These are phyloP conservation scores for pig (Sus scrofa) DNA, from an alignment of 2,113 vertebrate genomes.

Conservation along the genomic window T2T-Sscrofa CM000823.6:48948001-48948500, in stretches of 20 bases:
- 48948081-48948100: conserved; percentile 66
- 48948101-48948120: conserved; percentile 66
- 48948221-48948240: conserved; percentile 75
- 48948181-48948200: conserved; percentile 83
- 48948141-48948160: conserved; percentile 81
- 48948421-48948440: conserved; percentile 84
- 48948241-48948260: conserved; percentile 76
- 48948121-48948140: conserved; percentile 80
- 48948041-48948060: conserved; percentile 76
- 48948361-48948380: background rate
- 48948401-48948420: conserved; percentile 75
- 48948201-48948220: conserved; percentile 79
- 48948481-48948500: conserved; percentile 83
- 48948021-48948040: conserved; percentile 68
- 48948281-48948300: conserved; percentile 38
- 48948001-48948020: conserved; percentile 65
- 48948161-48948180: conserved; percentile 85
- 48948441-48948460: conserved; percentile 70
- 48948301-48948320: background rate
- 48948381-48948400: conserved; percentile 83
- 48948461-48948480: conserved; percentile 71
- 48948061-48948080: conserved; percentile 76
- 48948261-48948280: conserved; percentile 82
- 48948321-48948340: background rate
- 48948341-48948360: background rate